These are phyloP conservation scores for Euura lappo DNA, from an alignment of 1,140 invertebrate species.

Conservation along the genomic window DNA sequence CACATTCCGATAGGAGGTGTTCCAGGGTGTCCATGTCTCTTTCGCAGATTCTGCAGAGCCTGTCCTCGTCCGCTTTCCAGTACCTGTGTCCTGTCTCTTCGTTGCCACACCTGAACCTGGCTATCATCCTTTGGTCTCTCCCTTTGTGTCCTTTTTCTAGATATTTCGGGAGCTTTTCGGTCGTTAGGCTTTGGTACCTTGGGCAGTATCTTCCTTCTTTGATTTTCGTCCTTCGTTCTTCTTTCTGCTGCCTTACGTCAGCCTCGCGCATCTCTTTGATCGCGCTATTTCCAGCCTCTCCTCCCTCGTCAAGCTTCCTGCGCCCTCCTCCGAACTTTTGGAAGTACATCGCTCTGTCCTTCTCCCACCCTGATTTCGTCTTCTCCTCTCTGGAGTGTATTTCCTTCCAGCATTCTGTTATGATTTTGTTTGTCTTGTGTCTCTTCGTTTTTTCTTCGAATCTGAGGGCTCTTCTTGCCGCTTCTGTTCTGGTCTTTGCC, in stretches of 20 bases:
- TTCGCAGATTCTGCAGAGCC: too few species aligned
- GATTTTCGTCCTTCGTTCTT: neutral
- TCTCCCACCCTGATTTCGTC: neutral
- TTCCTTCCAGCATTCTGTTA: neutral
- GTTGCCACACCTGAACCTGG: neutral
- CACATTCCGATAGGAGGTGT: neutral
- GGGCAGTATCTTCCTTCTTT: neutral
- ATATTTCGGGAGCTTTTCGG: constrained; percentile 5
- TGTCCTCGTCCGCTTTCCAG: neutral
- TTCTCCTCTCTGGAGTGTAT: too few species aligned
- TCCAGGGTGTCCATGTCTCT: neutral
- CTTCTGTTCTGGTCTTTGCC: neutral
- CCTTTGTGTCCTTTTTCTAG: neutral
- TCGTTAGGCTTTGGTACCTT: neutral
- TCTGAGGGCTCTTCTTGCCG: neutral
- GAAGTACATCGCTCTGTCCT: neutral
- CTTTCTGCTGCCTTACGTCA: neutral
- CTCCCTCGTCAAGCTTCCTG: neutral
- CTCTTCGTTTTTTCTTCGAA: constrained; percentile 2
- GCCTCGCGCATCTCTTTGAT: neutral
- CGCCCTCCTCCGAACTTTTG: neutral
- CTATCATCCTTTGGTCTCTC: constrained; percentile 11
- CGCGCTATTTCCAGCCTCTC: neutral
- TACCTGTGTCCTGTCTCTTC: constrained; percentile 1
- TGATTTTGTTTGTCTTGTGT: neutral